Base-by-base conservation (phyloP, 1,140 invertebrate genomes). In the Nilaparvata lugens region DNA sequence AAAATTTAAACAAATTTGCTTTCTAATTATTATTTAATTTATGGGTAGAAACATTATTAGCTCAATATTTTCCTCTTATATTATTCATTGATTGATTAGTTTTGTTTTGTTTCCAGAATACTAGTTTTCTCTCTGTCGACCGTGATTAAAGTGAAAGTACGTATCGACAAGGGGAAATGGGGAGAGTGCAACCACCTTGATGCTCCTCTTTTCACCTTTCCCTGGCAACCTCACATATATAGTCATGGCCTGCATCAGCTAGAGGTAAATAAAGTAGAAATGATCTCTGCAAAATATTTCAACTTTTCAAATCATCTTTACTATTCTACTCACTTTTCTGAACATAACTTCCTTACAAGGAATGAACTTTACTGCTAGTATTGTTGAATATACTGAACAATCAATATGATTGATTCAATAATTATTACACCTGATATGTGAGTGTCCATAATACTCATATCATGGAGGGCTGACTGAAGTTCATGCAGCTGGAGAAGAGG, bases 161-260 rank as follows among this genome's bases (percentile, higher is more conserved):
- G 80, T 68, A 79, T 94, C 56, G 79, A 91, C 70, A 70, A 79
- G 63, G 74, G 73, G 43, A 71, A 75, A 45, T 91, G 84, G 88
- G 75, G 73, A 57, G 67, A 75, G 63, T 84, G 87, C 68, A 70
- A 74, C 52, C 72, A 81, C 59, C 14, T 42, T 4, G 43, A 57
- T 25, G 83, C 82, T 43, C 86, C 89, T 19, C 75, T 95, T 1
- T 95, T 85, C 77, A 81, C 83, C 13, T 71, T 75, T 18, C 66
- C 74, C 61, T 95, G 92, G 92, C 75, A 87, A 68, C 79, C 90
- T 6, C 64, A 74, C 14, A 65, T 76, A 7, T 93, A 87, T 70
- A 62, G 58, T 42, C 72, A 63, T 64, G 91, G 88, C 43, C 64
- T 91, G 42, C 87, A 94, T 76, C 71, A 75, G 42, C 81, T 93